phyloP scores from a whole-genome alignment of 23 tunicate genomes.

The Ciona savignyi region DNA sequence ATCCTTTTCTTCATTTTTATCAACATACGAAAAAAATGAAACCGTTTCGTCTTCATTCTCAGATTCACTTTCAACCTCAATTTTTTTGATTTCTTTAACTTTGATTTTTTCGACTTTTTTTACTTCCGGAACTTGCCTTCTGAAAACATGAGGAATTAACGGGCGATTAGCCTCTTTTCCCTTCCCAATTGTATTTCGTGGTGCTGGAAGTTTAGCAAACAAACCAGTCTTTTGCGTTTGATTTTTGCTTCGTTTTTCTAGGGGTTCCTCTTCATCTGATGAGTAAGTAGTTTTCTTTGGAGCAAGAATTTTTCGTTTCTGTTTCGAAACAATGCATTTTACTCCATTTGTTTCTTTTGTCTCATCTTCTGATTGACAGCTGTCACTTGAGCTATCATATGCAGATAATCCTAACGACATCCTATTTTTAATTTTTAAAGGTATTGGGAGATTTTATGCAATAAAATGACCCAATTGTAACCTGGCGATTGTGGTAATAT shows the following conservation, averaged over 20 bases:
- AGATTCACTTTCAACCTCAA: background rate
- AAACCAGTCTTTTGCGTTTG: constrained; percentile 37
- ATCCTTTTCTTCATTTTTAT: constrained; percentile 27
- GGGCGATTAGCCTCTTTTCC: constrained; percentile 44
- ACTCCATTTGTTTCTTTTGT: background rate
- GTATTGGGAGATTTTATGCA: too few relatives aligned
- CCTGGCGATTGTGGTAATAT: too few relatives aligned
- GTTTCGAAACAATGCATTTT: background rate
- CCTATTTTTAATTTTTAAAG: too few relatives aligned
- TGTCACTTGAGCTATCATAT: constrained; percentile 43
- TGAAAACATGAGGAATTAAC: constrained; percentile 56
- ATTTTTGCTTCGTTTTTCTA: constrained; percentile 20
- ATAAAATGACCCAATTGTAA: too few relatives aligned
- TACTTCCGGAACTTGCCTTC: constrained; percentile 1
- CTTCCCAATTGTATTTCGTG: constrained; percentile 40
- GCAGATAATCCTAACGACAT: constrained; percentile 38
- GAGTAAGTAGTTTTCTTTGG: constrained; percentile 26
- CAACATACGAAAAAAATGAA: constrained; percentile 47
- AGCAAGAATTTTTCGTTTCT: constrained; percentile 35
- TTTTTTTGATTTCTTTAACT: background rate
- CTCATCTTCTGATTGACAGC: too few relatives aligned
- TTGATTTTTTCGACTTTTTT: background rate
- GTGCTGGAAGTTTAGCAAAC: constrained; percentile 90
- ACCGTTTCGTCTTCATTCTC: background rate
- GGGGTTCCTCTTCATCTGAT: constrained; percentile 66